Evolutionary conservation across 2,113 vertebrate species (phyloP).

Genomic region (Lophochroa leadbeateri): DNA sequence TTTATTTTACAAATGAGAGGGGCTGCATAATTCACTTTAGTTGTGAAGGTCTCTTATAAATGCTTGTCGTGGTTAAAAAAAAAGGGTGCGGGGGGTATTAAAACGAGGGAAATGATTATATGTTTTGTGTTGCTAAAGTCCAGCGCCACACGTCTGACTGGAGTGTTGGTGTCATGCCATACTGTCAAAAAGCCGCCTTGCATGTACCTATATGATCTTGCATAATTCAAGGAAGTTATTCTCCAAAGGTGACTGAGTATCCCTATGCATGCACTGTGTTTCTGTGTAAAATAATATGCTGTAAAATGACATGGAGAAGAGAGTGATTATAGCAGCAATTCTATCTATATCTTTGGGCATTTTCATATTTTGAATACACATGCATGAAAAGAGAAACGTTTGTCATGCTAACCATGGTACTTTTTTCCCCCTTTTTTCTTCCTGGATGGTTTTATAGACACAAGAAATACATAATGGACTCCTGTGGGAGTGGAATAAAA

Average conservation of each 20-base stretch:
- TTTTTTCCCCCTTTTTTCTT: constrained; percentile 46
- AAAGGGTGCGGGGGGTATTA: neutral
- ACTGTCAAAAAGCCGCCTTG: constrained; percentile 38
- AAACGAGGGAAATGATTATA: neutral
- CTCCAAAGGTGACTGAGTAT: constrained; percentile 47
- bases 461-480: constrained; percentile 68
- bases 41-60: constrained; percentile 53
- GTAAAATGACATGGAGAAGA: constrained; percentile 9
- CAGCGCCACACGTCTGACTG: neutral
- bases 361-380: constrained; percentile 60
- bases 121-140: constrained; percentile 27
- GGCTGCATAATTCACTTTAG: constrained; percentile 58
- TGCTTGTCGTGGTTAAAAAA: constrained; percentile 32
- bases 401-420: constrained; percentile 70
- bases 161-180: neutral
- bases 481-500: constrained; percentile 67
- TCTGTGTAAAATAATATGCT: constrained; percentile 33
- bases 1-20: constrained; percentile 69
- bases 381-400: constrained; percentile 50
- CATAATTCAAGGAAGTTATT: constrained; percentile 61
- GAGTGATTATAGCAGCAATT: constrained; percentile 24
- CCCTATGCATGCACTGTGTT: neutral
- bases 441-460: constrained; percentile 71
- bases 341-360: constrained; percentile 42
- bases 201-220: neutral